These are phyloP conservation scores for Protonemura montana DNA, from an alignment of 2,888 invertebrate species.

Conservation along the genomic window DNA sequence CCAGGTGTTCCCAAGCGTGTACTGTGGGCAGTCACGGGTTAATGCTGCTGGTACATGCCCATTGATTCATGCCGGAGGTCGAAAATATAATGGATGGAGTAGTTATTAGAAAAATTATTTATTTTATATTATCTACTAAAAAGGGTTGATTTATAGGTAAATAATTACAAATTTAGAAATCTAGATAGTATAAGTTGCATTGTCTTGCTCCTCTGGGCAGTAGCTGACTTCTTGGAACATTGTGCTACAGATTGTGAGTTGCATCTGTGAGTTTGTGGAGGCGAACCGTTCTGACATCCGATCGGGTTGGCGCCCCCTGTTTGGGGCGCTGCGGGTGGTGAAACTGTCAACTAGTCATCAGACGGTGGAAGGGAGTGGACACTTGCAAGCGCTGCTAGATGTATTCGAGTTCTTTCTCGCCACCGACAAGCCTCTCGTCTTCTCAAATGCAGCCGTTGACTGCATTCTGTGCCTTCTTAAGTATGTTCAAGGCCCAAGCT, in stretches of 20 bases:
- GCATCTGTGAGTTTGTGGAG: constrained; percentile 95
- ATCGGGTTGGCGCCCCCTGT: constrained; percentile 95
- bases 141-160: no score
- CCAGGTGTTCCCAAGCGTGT: no score
- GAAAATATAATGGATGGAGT: no score
- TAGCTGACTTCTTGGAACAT: neutral
- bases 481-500: constrained; percentile 72
- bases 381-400: constrained; percentile 79
- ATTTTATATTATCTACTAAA: no score
- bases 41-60: no score
- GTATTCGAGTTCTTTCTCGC: constrained; percentile 93
- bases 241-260: constrained; percentile 80
- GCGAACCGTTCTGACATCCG: constrained; percentile 91
- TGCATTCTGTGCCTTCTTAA: constrained; percentile 89
- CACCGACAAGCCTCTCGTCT: constrained; percentile 91
- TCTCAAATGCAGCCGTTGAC: constrained; percentile 92
- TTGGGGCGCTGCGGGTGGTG: constrained; percentile 91
- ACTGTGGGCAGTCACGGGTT: no score
- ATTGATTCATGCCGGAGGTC: no score
- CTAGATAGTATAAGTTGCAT: neutral
- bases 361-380: constrained; percentile 60
- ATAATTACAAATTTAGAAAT: no score
- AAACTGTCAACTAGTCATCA: constrained; percentile 54
- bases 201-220: neutral
- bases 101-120: no score